Conservation (phyloP, 2,113 vertebrate species). For the Lagopus leucura region DNA sequence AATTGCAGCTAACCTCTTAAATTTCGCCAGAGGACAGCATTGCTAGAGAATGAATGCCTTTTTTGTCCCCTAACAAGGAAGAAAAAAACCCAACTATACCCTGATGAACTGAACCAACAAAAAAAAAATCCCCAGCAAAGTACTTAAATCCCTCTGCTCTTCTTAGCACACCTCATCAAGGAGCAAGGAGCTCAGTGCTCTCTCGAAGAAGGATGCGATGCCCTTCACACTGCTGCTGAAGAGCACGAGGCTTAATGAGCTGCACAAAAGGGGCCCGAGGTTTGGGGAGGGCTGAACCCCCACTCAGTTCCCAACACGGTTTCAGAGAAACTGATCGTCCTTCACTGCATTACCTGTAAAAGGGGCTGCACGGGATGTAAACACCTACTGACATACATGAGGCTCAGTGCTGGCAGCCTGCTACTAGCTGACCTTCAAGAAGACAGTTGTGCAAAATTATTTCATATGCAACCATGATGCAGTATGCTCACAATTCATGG, state of each 20-base stretch:
- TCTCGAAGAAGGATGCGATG: background rate
- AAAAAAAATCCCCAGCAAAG: background rate
- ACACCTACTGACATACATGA: background rate
- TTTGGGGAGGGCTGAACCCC: background rate
- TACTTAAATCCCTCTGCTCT: background rate
- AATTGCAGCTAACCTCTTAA: background rate
- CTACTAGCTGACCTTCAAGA: conserved; percentile 36
- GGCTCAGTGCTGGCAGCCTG: background rate
- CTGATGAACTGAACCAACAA: background rate
- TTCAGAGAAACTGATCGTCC: background rate
- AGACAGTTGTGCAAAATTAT: conserved; percentile 44
- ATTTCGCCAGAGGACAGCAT: background rate
- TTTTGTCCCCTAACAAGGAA: background rate
- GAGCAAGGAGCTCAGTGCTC: background rate
- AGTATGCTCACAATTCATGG: conserved; percentile 57
- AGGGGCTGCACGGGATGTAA: background rate
- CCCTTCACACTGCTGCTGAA: background rate
- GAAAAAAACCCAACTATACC: background rate
- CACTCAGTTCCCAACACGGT: background rate
- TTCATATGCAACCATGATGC: conserved; percentile 29
- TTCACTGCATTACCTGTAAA: background rate
- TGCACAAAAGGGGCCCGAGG: fast-evolving
- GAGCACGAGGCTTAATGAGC: background rate
- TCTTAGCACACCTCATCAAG: background rate
- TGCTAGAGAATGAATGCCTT: background rate